Conservation (phyloP, 2,797 vertebrate genomes). For the Eutrigla gurnardus region DNA sequence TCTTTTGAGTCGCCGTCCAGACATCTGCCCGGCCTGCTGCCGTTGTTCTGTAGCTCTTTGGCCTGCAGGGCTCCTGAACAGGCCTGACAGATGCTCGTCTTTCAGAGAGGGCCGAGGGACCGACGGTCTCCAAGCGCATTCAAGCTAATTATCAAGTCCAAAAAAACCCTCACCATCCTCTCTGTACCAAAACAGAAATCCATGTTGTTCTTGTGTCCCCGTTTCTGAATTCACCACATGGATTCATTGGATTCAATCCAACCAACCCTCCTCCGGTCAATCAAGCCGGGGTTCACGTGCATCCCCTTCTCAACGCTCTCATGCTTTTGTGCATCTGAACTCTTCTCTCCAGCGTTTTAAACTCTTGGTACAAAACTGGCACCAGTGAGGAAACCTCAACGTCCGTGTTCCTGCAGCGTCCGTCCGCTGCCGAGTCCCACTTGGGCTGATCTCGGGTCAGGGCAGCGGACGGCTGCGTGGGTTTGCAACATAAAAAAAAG, state of each 20-base stretch:
- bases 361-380: constrained; percentile 15
- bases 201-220: constrained; percentile 14
- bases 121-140: constrained; percentile 10
- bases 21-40: constrained; percentile 55
- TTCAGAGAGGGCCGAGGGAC: constrained; percentile 13
- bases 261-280: constrained; percentile 31
- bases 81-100: constrained; percentile 16
- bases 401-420: constrained; percentile 42
- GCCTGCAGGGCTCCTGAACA: constrained; percentile 27
- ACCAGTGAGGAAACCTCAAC: constrained; percentile 52
- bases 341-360: constrained; percentile 6
- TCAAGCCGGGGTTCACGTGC: constrained; percentile 31
- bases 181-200: constrained; percentile 10
- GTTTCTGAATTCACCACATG: too few relatives aligned
- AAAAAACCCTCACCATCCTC: constrained; percentile 4
- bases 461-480: constrained; percentile 65
- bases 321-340: constrained; percentile 32
- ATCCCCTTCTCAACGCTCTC: too few relatives aligned
- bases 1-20: constrained; percentile 41
- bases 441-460: constrained; percentile 69
- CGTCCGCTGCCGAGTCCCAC: constrained; percentile 50
- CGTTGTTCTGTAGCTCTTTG: constrained; percentile 31
- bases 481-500: constrained; percentile 20
- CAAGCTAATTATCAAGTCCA: constrained; percentile 33
- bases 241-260: neutral